Evolutionary conservation across 2,113 vertebrate species (phyloP).

Genomic region (Lamprotornis superbus): DNA sequence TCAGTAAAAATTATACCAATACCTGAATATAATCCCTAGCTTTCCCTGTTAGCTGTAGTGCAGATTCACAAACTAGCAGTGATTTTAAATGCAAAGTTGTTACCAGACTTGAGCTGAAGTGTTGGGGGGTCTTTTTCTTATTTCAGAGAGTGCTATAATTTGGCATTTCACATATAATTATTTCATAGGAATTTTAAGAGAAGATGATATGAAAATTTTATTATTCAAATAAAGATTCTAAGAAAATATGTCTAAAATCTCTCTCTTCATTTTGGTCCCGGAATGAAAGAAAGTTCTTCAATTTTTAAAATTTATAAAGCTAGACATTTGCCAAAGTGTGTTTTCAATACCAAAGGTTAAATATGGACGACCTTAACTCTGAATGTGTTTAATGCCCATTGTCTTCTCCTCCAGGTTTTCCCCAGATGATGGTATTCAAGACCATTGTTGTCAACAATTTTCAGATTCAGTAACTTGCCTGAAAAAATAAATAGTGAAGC

Average conservation of each 20-base stretch:
- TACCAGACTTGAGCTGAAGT: neutral
- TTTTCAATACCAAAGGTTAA: neutral
- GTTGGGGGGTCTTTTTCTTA: neutral
- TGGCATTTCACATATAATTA: neutral
- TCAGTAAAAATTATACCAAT: neutral
- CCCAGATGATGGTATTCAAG: neutral
- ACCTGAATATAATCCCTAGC: neutral
- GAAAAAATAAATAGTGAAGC: neutral
- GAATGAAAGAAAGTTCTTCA: neutral
- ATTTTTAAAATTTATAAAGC: neutral
- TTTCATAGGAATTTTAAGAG: neutral
- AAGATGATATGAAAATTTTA: neutral
- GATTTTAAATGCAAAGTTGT: neutral
- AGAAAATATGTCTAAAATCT: neutral
- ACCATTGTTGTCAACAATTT: neutral
- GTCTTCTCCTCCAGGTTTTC: neutral
- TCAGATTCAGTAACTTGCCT: neutral
- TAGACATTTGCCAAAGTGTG: neutral
- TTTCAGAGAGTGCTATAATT: neutral
- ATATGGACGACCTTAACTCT: neutral
- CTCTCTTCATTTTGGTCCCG: neutral
- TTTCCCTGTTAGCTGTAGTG: neutral
- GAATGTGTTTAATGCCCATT: neutral
- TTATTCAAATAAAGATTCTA: neutral
- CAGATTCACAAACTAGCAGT: neutral